A percentile compares a stretch with the other conserved stretches of the same genome.
Evolutionary conservation across 2,888 invertebrate genomes (phyloP).

Genomic region (Ariolimax columbianus): DNA sequence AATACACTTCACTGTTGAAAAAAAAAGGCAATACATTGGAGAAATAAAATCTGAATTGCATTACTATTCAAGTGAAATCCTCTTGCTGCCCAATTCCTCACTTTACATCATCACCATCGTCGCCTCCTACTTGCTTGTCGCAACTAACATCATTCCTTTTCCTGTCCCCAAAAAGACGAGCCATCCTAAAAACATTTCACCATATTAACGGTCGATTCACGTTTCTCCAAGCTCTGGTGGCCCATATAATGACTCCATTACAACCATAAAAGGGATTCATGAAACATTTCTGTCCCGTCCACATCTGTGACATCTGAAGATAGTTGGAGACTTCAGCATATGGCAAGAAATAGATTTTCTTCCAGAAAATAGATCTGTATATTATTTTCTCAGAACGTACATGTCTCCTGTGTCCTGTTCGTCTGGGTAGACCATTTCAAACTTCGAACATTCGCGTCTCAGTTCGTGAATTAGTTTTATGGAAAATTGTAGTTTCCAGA

Average conservation of each 20-base stretch:
- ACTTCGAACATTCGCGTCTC: too few relatives aligned
- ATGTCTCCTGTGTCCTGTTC: too few relatives aligned
- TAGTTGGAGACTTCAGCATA: background rate
- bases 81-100: background rate
- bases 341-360: background rate
- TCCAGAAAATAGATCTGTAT: background rate
- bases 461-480: too few relatives aligned
- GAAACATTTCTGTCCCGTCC: background rate
- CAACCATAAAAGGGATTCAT: background rate
- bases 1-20: too few relatives aligned
- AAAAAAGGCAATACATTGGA: too few relatives aligned
- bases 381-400: background rate
- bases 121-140: background rate
- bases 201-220: background rate
- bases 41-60: too few relatives aligned
- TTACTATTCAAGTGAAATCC: too few relatives aligned
- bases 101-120: background rate
- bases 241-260: slow-evolving; percentile 7
- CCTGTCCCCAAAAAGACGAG: background rate
- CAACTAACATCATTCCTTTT: background rate
- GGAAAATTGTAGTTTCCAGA: too few relatives aligned
- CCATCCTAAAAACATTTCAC: background rate
- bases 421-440: too few relatives aligned
- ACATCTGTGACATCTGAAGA: background rate
- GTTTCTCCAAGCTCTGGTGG: background rate